These are phyloP conservation scores for Euleptes europaea DNA, from an alignment of 2,113 vertebrate genomes.

Conservation along the genomic window DNA sequence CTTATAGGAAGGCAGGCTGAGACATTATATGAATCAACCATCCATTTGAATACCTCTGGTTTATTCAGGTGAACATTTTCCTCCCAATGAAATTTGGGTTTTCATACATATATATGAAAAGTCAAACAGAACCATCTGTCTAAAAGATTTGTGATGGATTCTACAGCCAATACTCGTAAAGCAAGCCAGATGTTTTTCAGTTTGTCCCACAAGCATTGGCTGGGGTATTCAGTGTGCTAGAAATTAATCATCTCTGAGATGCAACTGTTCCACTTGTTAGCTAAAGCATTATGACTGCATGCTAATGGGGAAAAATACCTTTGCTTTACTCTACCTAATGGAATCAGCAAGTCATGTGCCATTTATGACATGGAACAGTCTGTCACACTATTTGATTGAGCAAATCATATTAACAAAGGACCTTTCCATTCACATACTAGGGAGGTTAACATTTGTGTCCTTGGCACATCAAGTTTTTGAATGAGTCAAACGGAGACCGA, in stretches of 20 bases:
- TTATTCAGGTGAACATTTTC: not conserved
- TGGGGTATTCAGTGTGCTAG: too few relatives aligned
- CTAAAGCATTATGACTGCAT: not conserved
- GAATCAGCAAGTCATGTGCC: too few relatives aligned
- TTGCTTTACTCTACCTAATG: too few relatives aligned
- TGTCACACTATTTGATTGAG: not conserved
- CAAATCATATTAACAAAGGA: too few relatives aligned
- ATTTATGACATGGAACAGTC: too few relatives aligned
- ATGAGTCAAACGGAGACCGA: not conserved
- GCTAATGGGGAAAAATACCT: too few relatives aligned
- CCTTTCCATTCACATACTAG: not conserved
- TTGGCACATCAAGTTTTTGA: not conserved
- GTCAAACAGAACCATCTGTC: not conserved
- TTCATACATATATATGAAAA: not conserved
- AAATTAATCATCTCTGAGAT: not conserved
- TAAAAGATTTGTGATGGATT: not conserved
- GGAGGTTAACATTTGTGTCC: not conserved
- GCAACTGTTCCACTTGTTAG: not conserved
- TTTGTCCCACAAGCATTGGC: not conserved
- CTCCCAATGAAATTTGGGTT: not conserved
- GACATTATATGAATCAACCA: not conserved
- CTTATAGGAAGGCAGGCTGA: not conserved
- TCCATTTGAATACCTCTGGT: not conserved
- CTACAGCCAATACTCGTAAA: not conserved
- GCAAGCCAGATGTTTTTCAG: not conserved